These are phyloP conservation scores for Lynx canadensis DNA, from an alignment of 2,113 vertebrate genomes.

Conservation along the genomic window DNA sequence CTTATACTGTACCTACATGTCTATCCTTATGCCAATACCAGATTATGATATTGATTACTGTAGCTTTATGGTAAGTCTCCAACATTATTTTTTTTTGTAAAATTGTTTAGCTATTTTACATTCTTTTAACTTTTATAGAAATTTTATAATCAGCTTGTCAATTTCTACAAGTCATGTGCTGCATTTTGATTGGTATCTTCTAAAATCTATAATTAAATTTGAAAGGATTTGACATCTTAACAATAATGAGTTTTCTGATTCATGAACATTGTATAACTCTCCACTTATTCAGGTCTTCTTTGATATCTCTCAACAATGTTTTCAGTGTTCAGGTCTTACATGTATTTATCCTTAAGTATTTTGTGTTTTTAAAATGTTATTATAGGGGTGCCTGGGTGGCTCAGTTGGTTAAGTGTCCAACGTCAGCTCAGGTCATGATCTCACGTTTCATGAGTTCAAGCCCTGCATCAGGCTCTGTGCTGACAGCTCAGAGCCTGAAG, in stretches of 20 bases:
- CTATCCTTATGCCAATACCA: neutral
- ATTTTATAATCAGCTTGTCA: neutral
- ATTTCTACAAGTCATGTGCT: neutral
- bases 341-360: neutral
- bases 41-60: neutral
- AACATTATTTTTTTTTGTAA: neutral
- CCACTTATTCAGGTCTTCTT: neutral
- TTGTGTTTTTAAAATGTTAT: neutral
- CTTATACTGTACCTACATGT: neutral
- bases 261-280: neutral
- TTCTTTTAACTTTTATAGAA: neutral
- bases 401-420: too few relatives aligned
- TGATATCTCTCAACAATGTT: neutral
- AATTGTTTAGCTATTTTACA: neutral
- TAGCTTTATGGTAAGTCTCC: neutral
- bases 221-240: neutral
- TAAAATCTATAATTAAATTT: neutral
- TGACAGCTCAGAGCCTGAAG: too few relatives aligned
- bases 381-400: neutral
- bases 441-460: too few relatives aligned
- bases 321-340: neutral
- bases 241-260: neutral
- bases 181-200: neutral
- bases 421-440: too few relatives aligned
- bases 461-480: too few relatives aligned